Base-by-base conservation (phyloP, 1,140 invertebrate genomes). In the Hestina assimilis region DNA sequence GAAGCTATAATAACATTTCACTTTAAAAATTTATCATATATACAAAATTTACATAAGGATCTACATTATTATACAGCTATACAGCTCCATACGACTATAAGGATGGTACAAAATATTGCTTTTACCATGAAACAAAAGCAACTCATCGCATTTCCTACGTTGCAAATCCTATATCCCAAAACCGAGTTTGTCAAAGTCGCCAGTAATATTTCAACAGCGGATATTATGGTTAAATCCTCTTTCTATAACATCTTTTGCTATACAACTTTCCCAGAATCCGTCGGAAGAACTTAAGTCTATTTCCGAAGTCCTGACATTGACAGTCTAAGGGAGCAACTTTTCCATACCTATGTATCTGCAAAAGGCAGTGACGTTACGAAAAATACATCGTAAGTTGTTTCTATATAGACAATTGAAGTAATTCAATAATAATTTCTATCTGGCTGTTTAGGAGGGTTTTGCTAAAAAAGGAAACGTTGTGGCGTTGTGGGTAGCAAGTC, bases 231-330 rank as follows among this genome's bases (percentile, higher is more conserved):
- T 35, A 54, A 54, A 43, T 31, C 41, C 19, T 8, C 46, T 45
- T 35, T 14, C 29, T 29, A 33, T 54, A 54, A 45, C 38, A 54
- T 54, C n/a, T 35, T 24, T 28, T 12, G n/a, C 40, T 26, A 54
- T 35, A 8, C 33, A 54, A 54, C 28, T 45, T 54, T 33, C 28
- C 2, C 28, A 20, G 19, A 5, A 33, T 54, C 52, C 31, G 21
- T n/a, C 14, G n/a, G 41, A 54, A 46, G 29, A 54, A 35, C 41
- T 21, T 54, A 54, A 54, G 52, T 54, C 26, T 45, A 45, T 54
- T 35, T 54, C 23, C 15, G 23, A 54, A 54, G 28, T 46, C 31
- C 5, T 17, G 29, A 8, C 20, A 38, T 7, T 9, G 52, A 45
- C 11, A 38, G 43, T 54, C 14, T 12, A 41, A 8, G 29, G 4